Conservation (phyloP, 2,888 invertebrate genomes). For the Orthosia gothica region DNA sequence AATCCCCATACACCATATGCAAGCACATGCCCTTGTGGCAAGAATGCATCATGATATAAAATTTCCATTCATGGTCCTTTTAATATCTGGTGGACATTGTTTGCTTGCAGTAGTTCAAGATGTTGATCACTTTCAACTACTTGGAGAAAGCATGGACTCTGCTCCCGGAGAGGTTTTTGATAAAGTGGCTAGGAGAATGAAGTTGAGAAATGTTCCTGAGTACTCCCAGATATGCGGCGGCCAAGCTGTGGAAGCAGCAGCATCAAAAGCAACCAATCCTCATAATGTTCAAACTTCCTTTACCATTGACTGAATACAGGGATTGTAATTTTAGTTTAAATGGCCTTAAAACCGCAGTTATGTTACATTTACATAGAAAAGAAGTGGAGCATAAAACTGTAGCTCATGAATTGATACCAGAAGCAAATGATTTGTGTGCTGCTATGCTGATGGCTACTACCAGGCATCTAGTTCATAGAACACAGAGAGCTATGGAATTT, state of each 20-base stretch:
- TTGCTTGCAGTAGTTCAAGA: conserved; percentile 95
- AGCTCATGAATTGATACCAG: conserved; percentile 94
- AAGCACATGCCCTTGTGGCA: conserved; percentile 98
- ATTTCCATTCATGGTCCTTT: conserved; percentile 97
- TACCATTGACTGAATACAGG: conserved; percentile 92
- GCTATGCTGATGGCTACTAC: conserved; percentile 94
- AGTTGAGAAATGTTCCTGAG: conserved; percentile 95
- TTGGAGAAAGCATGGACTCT: conserved; percentile 96
- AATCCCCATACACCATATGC: conserved; percentile 99
- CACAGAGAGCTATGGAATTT: conserved; percentile 97
- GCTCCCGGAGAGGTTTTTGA: conserved; percentile 99
- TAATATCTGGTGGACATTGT: conserved; percentile 99
- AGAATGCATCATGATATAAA: conserved; percentile 94
- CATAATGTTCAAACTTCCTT: conserved; percentile 93
- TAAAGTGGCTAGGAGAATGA: conserved; percentile 97
- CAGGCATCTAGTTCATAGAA: conserved; percentile 95
- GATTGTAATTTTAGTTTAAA: conserved; percentile 98
- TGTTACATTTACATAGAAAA: conserved; percentile 90
- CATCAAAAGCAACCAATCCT: conserved; percentile 93
- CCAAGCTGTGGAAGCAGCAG: conserved; percentile 96
- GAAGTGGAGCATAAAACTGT: conserved; percentile 92
- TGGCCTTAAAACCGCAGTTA: conserved; percentile 94
- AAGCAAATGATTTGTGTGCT: conserved; percentile 96
- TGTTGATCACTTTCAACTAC: conserved; percentile 94
- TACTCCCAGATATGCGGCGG: conserved; percentile 96